Percentiles rank a stretch among this genome's conserved stretches.
Conservation (phyloP, 2,113 vertebrate genomes). For the Herpailurus yagouaroundi region DNA sequence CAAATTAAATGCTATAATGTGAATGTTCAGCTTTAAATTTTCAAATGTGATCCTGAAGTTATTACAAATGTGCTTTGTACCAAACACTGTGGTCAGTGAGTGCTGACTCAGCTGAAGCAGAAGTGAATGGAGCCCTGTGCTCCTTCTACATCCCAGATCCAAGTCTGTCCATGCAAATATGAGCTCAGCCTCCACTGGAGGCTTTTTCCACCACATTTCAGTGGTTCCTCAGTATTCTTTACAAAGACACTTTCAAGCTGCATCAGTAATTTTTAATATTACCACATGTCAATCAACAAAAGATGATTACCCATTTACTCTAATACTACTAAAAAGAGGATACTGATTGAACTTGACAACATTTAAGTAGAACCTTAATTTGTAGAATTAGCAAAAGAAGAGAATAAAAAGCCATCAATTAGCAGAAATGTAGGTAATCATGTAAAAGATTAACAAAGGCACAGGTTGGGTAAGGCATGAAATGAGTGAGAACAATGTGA, state of each 20-base stretch:
- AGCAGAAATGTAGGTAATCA: constrained; percentile 71
- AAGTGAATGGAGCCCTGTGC: background rate
- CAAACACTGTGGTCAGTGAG: background rate
- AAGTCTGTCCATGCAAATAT: background rate
- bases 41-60: background rate
- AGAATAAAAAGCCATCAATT: constrained; percentile 58
- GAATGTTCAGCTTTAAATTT: constrained; percentile 41
- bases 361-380: constrained; percentile 73
- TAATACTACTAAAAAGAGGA: constrained; percentile 52
- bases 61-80: background rate
- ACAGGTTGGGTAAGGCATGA: constrained; percentile 40
- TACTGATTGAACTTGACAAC: constrained; percentile 66
- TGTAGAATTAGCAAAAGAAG: constrained; percentile 60
- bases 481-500: constrained; percentile 25
- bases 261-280: constrained; percentile 76
- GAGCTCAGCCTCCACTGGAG: background rate
- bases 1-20: background rate
- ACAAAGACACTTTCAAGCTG: background rate
- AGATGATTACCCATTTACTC: constrained; percentile 76
- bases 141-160: background rate
- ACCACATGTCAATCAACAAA: constrained; percentile 74
- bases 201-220: background rate
- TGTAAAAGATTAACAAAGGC: constrained; percentile 76
- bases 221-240: background rate
- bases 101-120: background rate